Evolutionary conservation across 2,888 invertebrate species (phyloP), one percentile per base, ranked within the genome.

Genomic region (Muscina levida): DNA sequence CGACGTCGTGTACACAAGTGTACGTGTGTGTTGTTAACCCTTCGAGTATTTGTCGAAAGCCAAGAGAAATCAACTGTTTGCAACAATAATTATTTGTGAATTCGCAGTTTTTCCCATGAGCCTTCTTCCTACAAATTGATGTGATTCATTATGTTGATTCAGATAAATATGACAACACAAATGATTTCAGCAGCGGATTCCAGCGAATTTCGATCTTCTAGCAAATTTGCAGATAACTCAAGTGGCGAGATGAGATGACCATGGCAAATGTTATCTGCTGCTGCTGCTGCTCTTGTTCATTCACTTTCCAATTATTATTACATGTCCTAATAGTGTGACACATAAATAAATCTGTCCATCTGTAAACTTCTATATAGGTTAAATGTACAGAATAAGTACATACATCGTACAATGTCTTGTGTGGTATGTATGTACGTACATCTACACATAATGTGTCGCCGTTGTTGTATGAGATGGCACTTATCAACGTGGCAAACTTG

Each of bases 401-500:
- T 70, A 44, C 31, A 26, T 19, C 24, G 13, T 19, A 56, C n/a
- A 13, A 39, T 42, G 62, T 42, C 48, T 37, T 78, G 65, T 65
- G 44, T 53, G 46, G 17, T 31, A 31, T 66, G 46, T 67, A 31
- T 19, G 17, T 48, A 51, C 48, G 51, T 67, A 37, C 39, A 19
- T 17, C 8, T 10, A 19, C 22, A 51, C 19, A 44, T 11, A 2
- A 19, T 19, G 51, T 19, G 51, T 39, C 39, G 31, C 51, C n/a
- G n/a, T 39, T 77, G 57, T 57, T n/a, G n/a, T n/a, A n/a, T n/a
- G n/a, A n/a, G n/a, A 48, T 65, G 48, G 37, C 53, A 70, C 65
- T 62, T 77, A 81, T 77, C 81, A 75, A 81, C 81, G 81, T 81
- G 81, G 81, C 81, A 81, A 62, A 81, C 42, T 68, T 73, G 77